Base-by-base conservation (phyloP, 2,797 vertebrate genomes). In the Erethizon dorsatum region DNA sequence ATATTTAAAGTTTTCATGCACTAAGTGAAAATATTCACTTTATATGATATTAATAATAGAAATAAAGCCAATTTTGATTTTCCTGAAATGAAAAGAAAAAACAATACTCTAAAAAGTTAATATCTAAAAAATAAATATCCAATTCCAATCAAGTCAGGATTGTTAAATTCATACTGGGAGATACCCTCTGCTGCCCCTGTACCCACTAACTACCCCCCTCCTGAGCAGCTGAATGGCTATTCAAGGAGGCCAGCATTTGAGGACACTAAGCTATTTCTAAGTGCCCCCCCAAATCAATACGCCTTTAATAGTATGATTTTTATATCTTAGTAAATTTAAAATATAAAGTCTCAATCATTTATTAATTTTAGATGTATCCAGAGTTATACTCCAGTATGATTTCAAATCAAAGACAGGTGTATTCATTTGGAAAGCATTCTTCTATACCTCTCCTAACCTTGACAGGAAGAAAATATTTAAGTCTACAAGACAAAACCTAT, bases 351-450 rank as follows among this genome's bases (percentile, higher is more conserved):
- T 57, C 33, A 88, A 33, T 73, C 37, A 59, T 80, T 80, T 79
- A 57, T 54, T 28, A 80, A 80, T 65, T 86, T 95, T 75, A 88
- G 41, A 79, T 67, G 56, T 67, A 67, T 37, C 50, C 52, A 83
- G 24, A 90, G 33, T 90, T 96, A 82, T 45, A 67, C 0, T 86
- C 47, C 52, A 90, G 92, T 75, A 80, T 61, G 52, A 75, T 59
- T 91, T 95, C 65, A 94, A 89, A 65, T 90, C 67, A 95, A 90
- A 91, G 67, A 95, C 73, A 79, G 63, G 50, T 91, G 31, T n/a
- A 78, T 71, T 69, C 59, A 89, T 33, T 83, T 87, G 10, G 79
- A 94, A 96, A 59, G 57, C 17, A 45, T 56, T 90, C 33, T 78
- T 61, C 65, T 61, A 37, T 57, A 82, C 5, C 13, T 78, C 94